Evolutionary conservation across 64 coral and sea anemone species (phyloP).

Genomic region (Anthopleura sola): DNA sequence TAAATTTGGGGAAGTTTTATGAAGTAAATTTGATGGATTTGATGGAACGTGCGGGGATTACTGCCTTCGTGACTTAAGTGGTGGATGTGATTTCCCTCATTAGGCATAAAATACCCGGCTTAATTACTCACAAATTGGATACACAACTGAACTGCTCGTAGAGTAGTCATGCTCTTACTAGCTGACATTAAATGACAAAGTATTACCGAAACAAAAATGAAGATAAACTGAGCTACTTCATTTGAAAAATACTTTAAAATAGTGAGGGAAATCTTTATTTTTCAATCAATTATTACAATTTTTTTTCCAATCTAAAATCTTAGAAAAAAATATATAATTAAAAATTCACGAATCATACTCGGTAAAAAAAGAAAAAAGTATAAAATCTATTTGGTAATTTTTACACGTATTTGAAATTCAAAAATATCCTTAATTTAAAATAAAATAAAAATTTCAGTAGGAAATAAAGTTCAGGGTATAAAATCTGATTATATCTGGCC

Average conservation of each 20-base stretch:
- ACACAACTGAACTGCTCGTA: neutral
- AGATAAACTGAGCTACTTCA: neutral
- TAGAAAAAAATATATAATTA: neutral
- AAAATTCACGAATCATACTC: neutral
- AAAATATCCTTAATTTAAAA: too few species aligned
- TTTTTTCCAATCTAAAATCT: neutral
- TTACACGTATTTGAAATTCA: too few species aligned
- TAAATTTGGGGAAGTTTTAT: neutral
- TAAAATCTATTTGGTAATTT: neutral
- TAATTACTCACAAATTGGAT: neutral
- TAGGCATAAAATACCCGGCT: neutral
- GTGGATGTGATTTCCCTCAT: neutral
- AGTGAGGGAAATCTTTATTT: neutral
- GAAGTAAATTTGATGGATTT: neutral
- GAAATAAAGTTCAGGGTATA: too few species aligned
- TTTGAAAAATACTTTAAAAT: neutral
- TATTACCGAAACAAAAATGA: neutral
- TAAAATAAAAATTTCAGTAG: too few species aligned
- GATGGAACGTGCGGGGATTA: neutral
- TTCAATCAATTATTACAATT: neutral
- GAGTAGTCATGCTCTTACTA: neutral
- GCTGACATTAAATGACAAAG: neutral
- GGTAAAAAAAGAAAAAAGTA: neutral
- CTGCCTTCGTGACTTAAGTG: neutral
- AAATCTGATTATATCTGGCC: too few species aligned